These are phyloP conservation scores for Eupithecia centaureata DNA, from an alignment of 2,888 invertebrate genomes.

Conservation along the genomic window DNA sequence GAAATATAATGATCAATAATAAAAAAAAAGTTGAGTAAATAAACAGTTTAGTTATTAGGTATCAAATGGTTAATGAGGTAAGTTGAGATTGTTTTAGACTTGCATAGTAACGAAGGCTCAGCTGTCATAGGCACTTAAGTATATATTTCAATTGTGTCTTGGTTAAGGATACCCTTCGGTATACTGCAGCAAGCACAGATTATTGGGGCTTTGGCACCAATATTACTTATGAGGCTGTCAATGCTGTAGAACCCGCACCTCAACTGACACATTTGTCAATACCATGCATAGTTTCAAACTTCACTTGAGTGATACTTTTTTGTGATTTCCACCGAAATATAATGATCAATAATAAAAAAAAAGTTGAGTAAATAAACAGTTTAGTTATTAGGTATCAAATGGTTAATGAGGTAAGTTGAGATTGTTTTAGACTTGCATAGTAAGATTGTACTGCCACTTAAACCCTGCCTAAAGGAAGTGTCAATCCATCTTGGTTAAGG, in stretches of 20 bases:
- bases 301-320: conserved; percentile 20
- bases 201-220: background rate
- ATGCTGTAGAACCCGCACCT: conserved; percentile 1
- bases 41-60: conserved; percentile 11
- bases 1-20: background rate
- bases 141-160: background rate
- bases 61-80: conserved; percentile 13
- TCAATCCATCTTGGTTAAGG: background rate
- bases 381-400: background rate
- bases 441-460: background rate
- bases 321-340: conserved; percentile 17
- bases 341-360: background rate
- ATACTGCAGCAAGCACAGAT: background rate
- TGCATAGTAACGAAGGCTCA: background rate
- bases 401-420: conserved; percentile 14
- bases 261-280: background rate
- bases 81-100: conserved; percentile 1
- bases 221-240: background rate
- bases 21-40: conserved; percentile 2
- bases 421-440: background rate
- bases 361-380: conserved; percentile 11
- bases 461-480: no score
- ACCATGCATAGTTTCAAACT: no score
- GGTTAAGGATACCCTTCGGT: background rate
- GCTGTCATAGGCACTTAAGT: background rate